Conservation (phyloP, 2,113 vertebrate species). For the Entelurus aequoreus region DNA sequence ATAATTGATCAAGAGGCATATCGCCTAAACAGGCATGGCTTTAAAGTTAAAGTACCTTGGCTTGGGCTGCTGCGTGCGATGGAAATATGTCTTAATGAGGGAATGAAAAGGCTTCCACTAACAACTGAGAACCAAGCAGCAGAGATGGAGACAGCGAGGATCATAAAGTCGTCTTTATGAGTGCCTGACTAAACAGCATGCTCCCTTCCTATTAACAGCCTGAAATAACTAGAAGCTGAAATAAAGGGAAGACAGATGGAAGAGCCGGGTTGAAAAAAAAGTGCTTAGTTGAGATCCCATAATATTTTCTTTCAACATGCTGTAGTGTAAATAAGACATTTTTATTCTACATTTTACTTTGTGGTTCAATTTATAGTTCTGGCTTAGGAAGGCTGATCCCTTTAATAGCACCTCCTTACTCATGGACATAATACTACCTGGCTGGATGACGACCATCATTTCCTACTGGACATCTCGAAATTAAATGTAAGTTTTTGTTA, state of each 20-base stretch:
- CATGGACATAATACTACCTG: too few species aligned
- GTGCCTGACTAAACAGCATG: conserved; percentile 8
- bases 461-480: too few species aligned
- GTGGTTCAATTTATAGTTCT: too few species aligned
- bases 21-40: conserved; percentile 16
- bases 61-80: conserved; percentile 48
- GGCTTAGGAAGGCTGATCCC: too few species aligned
- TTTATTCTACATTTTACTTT: too few species aligned
- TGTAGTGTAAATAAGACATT: too few species aligned
- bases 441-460: too few species aligned
- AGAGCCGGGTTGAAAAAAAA: background rate
- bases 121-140: conserved; percentile 39
- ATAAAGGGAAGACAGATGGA: conserved; percentile 5
- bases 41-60: conserved; percentile 49
- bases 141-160: background rate
- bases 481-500: too few species aligned
- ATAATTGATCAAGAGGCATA: conserved; percentile 46
- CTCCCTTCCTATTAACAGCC: conserved; percentile 5
- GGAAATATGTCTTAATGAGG: conserved; percentile 69
- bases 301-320: too few species aligned
- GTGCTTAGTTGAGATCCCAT: too few species aligned
- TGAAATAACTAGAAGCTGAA: background rate
- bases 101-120: conserved; percentile 63
- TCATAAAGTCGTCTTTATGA: conserved; percentile 5
- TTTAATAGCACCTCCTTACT: too few species aligned